phyloP scores from a whole-genome alignment of 2,888 invertebrate species.

The Linnaemya tessellans region DNA sequence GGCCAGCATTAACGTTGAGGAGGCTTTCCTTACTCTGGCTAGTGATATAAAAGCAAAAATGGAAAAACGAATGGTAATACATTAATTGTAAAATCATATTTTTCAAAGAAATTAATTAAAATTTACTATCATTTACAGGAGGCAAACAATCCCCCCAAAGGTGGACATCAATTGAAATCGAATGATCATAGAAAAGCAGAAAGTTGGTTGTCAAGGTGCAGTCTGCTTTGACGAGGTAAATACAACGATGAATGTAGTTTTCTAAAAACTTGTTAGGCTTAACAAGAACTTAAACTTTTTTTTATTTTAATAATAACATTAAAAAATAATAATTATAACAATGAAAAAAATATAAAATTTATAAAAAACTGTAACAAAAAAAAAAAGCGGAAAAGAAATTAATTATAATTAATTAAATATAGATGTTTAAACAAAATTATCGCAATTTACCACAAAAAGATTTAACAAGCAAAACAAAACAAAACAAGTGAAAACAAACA shows the following conservation, averaged over 20 bases:
- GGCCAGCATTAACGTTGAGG: constrained; percentile 98
- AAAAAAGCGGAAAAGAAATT: constrained; percentile 60
- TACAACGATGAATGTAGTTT: constrained; percentile 78
- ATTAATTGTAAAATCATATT: not conserved
- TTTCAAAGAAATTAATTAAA: constrained; percentile 37
- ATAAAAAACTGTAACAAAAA: constrained; percentile 65
- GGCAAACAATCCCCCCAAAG: constrained; percentile 94
- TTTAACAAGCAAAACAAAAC: constrained; percentile 33
- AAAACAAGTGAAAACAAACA: constrained; percentile 41
- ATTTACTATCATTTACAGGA: constrained; percentile 85
- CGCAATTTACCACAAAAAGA: constrained; percentile 69
- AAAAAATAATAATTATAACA: constrained; percentile 66
- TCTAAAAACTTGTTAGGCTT: constrained; percentile 80
- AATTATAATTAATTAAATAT: constrained; percentile 70
- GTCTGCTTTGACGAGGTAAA: constrained; percentile 91
- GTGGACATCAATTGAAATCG: constrained; percentile 91
- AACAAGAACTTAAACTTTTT: constrained; percentile 74
- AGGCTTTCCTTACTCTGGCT: constrained; percentile 98
- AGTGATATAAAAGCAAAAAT: constrained; percentile 99
- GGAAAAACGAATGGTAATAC: constrained; percentile 97
- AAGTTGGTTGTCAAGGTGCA: constrained; percentile 94
- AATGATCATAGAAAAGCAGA: constrained; percentile 92
- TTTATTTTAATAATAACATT: constrained; percentile 73
- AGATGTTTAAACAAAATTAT: constrained; percentile 69
- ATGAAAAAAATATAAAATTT: constrained; percentile 70